Evolutionary conservation across 1,140 invertebrate species (phyloP).

Genomic region (Glossosoma conforme): DNA sequence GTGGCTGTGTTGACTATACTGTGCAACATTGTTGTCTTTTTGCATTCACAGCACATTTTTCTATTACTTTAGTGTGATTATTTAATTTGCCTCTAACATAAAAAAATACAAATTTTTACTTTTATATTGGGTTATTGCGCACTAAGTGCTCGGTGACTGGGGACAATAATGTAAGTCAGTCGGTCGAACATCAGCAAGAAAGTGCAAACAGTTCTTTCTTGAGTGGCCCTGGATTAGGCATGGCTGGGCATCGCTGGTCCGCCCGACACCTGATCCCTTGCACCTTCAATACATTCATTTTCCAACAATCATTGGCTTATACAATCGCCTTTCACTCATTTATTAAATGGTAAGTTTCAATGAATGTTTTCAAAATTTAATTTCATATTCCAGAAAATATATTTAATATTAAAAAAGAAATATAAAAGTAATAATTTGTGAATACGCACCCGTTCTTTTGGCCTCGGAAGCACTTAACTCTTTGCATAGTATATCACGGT

Average conservation of each 20-base stretch:
- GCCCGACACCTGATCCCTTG: conserved; percentile 17
- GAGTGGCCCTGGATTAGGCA: conserved; percentile 25
- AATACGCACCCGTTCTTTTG: conserved; percentile 23
- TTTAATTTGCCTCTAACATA: conserved; percentile 22
- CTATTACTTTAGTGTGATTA: conserved; percentile 21
- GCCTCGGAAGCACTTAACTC: conserved; percentile 25
- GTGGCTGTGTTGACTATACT: conserved; percentile 30
- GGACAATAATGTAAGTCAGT: conserved; percentile 31
- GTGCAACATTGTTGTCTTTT: conserved; percentile 32
- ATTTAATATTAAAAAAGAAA: conserved; percentile 13
- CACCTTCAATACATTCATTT: conserved; percentile 24
- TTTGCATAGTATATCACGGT: conserved; percentile 24
- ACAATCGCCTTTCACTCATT: conserved; percentile 22
- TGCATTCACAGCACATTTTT: conserved; percentile 28
- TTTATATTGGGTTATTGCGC: conserved; percentile 22
- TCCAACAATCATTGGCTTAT: conserved; percentile 24
- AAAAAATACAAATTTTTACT: conserved; percentile 31
- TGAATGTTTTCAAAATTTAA: conserved; percentile 12
- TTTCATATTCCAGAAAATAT: conserved; percentile 1
- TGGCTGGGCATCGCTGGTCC: conserved; percentile 22
- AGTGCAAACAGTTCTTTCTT: conserved; percentile 10
- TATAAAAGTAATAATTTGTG: conserved; percentile 30
- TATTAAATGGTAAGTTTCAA: conserved; percentile 28
- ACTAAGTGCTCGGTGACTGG: conserved; percentile 15
- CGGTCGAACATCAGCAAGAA: conserved; percentile 21